A percentile compares a stretch with the other conserved stretches of the same genome.
phyloP scores from a whole-genome alignment of 2,797 vertebrate species.

The Sebastes umbrosus region DNA sequence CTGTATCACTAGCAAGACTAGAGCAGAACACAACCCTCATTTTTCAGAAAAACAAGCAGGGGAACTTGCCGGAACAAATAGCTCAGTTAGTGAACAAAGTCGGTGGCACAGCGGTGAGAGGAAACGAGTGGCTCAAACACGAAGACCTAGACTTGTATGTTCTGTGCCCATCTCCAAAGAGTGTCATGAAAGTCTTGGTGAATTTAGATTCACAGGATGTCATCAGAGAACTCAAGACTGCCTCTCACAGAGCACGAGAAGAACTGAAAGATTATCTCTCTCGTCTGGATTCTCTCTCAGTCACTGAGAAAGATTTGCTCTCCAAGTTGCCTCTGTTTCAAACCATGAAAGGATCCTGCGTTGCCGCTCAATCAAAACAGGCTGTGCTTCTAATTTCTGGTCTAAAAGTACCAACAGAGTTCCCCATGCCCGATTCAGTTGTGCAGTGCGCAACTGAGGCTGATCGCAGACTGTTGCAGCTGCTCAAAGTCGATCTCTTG shows the following conservation, averaged over 20 bases:
- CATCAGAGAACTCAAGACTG: conserved; percentile 47
- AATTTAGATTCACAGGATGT: conserved; percentile 66
- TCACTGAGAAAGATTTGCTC: conserved; percentile 70
- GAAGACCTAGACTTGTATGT: conserved; percentile 80
- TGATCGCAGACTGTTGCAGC: conserved; percentile 79
- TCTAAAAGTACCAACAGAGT: conserved; percentile 70
- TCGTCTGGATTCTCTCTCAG: conserved; percentile 65
- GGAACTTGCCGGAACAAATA: conserved; percentile 72
- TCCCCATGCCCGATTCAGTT: conserved; percentile 80
- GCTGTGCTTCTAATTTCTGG: conserved; percentile 70
- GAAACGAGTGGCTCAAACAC: conserved; percentile 79
- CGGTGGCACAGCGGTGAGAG: conserved; percentile 81
- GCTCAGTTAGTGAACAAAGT: conserved; percentile 72
- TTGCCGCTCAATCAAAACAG: conserved; percentile 58
- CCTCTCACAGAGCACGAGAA: conserved; percentile 49
- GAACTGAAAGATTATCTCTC: conserved; percentile 81
- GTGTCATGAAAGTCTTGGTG: conserved; percentile 74
- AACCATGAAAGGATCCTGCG: conserved; percentile 71
- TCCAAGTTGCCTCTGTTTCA: conserved; percentile 83
- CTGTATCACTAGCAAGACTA: conserved; percentile 75
- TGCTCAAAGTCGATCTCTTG: conserved; percentile 73
- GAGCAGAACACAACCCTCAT: conserved; percentile 77
- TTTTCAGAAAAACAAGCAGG: conserved; percentile 74
- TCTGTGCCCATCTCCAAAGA: conserved; percentile 80
- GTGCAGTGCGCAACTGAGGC: conserved; percentile 82